Base-by-base conservation (phyloP, 2,888 invertebrate species). In the Limnephilus lunatus region DNA sequence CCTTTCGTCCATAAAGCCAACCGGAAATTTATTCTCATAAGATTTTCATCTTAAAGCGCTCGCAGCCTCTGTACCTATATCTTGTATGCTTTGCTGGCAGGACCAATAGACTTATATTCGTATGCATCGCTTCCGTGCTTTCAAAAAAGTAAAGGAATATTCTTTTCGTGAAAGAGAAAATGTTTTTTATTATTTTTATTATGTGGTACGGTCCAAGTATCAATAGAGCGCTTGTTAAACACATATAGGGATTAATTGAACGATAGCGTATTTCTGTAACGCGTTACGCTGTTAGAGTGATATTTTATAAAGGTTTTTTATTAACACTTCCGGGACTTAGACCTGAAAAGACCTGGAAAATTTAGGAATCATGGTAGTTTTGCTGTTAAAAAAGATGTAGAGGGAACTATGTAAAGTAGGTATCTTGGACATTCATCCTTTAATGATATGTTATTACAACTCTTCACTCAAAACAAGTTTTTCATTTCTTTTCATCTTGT, bases 1-100 rank as follows among this genome's bases (percentile, higher is more conserved):
- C 80, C 88, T 35, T 19, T 15, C 80, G 32, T 89, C 80, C 88
- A 80, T 32, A 89, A 32, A 89, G 86, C 86, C 39, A 86, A 44
- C 86, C 86, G 88, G 88, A 89, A 89, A 89, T 89, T 89, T 89
- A 89, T 89, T 89, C 88, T 81, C 88, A 80, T 35, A 89, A 80
- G 88, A 89, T 80, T 89, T 89, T 80, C 88, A 89, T 89, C 81
- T 89, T 89, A 35, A 30, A 87, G 53, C 68, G 80, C 88, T 80
- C 30, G 14, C 15, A 89, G 81, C n/a, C 88, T 31, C 11, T 25
- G 39, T n/a, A 35, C 30, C 19, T 89, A 68, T 89, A 25, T 39
- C 25, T 35, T 89, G 5, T 30, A 30, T 48, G 86, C 35, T 83
- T 83, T 68, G 68, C 68, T 25, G 25, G 68, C 68, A 68, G 68